These are phyloP conservation scores for Lepilemur ruficaudatus DNA, from an alignment of 2,797 vertebrate genomes.

Conservation along the genomic window DNA sequence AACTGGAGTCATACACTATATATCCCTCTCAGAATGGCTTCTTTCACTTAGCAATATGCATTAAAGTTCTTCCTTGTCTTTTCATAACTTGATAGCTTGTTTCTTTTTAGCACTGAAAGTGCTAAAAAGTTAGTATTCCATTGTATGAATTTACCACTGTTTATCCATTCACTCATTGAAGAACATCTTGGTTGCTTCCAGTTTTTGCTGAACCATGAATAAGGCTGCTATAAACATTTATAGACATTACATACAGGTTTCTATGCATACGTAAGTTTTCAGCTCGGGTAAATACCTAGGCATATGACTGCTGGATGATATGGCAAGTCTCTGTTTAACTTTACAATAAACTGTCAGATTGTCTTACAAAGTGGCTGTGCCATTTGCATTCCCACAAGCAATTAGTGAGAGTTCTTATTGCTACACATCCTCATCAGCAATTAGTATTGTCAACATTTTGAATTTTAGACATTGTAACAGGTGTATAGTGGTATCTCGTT, in stretches of 20 bases:
- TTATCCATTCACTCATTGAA: not conserved
- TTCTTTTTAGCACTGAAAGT: not conserved
- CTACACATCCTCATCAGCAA: not conserved
- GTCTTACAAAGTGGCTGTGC: not conserved
- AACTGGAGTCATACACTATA: not conserved
- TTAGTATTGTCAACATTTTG: not conserved
- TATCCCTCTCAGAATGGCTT: not conserved
- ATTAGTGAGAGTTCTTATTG: not conserved
- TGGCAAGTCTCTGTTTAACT: no score
- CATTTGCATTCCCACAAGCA: not conserved
- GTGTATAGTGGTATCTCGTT: not conserved
- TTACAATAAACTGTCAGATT: not conserved
- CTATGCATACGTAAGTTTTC: not conserved
- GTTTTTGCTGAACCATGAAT: not conserved
- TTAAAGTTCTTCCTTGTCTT: not conserved
- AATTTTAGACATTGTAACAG: not conserved
- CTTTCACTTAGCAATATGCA: not conserved
- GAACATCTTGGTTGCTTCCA: not conserved
- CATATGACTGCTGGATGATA: no score
- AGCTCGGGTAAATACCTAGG: not conserved
- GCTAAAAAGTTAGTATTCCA: no score
- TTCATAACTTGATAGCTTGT: not conserved
- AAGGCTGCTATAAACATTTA: not conserved
- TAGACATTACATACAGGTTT: not conserved
- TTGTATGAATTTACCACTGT: not conserved